A percentile compares a stretch with the other conserved stretches of the same genome.
phyloP scores from a whole-genome alignment of 2,797 vertebrate genomes.

The Gallirallus australis region DNA sequence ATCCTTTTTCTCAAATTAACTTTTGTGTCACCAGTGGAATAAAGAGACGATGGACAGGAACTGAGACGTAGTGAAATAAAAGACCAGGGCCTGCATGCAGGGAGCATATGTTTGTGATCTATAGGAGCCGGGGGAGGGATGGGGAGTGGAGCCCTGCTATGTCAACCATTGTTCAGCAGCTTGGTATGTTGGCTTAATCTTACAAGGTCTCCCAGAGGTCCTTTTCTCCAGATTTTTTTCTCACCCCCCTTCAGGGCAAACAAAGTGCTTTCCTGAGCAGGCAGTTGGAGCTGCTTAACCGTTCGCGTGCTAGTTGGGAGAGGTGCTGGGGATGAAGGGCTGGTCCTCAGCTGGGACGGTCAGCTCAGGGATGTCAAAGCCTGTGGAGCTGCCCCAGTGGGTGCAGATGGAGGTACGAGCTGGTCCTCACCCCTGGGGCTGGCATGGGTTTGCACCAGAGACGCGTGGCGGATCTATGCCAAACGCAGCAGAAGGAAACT shows the following conservation, averaged over 20 bases:
- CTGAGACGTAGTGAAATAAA: neutral
- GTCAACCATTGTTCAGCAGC: conserved; percentile 58
- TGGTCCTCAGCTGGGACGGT: fast-evolving
- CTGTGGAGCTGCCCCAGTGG: fast-evolving
- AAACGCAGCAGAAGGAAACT: neutral
- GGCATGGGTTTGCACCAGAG: fast-evolving
- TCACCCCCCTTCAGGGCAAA: conserved; percentile 3
- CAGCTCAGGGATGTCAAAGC: neutral
- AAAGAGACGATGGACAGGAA: neutral
- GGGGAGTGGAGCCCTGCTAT: conserved; percentile 33
- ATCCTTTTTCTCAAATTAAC: conserved; percentile 66
- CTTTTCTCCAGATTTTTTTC: conserved; percentile 15
- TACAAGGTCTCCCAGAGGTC: conserved; percentile 45
- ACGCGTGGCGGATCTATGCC: fast-evolving
- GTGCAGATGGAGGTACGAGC: fast-evolving
- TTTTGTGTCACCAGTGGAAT: conserved; percentile 35
- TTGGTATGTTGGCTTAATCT: conserved; percentile 42
- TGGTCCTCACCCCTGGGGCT: fast-evolving
- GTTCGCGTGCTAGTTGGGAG: fast-evolving
- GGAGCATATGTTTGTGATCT: conserved; percentile 47
- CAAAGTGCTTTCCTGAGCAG: neutral
- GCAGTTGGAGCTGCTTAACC: neutral
- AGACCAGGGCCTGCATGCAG: neutral
- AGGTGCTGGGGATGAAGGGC: fast-evolving
- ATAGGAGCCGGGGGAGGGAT: conserved; percentile 23